Evolutionary conservation across 2,888 invertebrate species (phyloP), one percentile per base, ranked within the genome.

Genomic region (Hofmannophila pseudospretella): DNA sequence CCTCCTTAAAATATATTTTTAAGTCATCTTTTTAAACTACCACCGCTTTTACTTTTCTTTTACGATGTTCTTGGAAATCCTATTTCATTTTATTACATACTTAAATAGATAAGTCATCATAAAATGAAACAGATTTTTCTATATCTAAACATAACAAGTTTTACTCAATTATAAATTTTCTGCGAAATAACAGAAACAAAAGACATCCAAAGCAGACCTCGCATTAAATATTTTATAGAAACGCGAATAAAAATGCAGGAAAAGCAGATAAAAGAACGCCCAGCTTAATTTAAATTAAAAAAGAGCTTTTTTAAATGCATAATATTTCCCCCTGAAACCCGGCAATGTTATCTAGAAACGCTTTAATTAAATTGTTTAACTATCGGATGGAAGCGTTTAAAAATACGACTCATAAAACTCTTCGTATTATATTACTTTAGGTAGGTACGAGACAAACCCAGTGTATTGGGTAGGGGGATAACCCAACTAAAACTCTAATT

Each of bases 311-410:
- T 57, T 23, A 59, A 47, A 45, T 49, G 38, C 12, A 53, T 62
- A 58, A 61, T 60, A 60, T 61, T 62, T 45, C 36, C 47, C 36
- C 47, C 32, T 33, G 41, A 54, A 52, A 51, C 51, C 45, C 45
- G 47, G 52, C n/a, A 46, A 47, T 45, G 5, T 64, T 73, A 76
- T 76, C 74, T 65, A 45, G 41, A 55, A 62, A 51, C 49, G 57
- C n/a, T 70, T 71, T 71, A 71, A 74, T 74, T 75, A 71, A 72
- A 63, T 36, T 23, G 20, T 63, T 58, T 54, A 63, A 65, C 65
- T 72, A 75, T 76, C 70, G 63, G 68, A 71, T 66, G 58, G 53
- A 46, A 54, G 51, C 47, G 48, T 53, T 54, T 48, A 32, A 44
- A 60, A 63, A 66, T 54, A 64, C 53, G 54, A 54, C 42, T 52